phyloP scores from a whole-genome alignment of 2,888 invertebrate species.

The Heliconius charithonia region DNA sequence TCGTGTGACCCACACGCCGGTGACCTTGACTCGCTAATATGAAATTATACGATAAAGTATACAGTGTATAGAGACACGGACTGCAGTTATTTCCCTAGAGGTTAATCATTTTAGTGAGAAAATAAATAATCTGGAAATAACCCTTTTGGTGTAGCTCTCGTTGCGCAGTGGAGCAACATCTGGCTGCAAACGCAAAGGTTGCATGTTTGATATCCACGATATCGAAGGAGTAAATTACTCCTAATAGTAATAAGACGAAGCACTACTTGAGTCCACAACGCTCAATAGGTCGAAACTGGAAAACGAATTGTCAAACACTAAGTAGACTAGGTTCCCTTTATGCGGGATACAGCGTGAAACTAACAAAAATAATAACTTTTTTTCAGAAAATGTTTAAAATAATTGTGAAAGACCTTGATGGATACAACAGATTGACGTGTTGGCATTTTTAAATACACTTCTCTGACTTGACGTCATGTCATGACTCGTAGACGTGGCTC shows the following conservation, averaged over 20 bases:
- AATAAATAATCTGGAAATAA: background rate
- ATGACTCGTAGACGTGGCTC: background rate
- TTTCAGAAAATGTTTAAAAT: too few species aligned
- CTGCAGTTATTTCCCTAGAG: background rate
- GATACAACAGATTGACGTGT: background rate
- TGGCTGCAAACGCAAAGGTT: too few species aligned
- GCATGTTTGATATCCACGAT: too few species aligned
- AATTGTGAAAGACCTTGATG: background rate
- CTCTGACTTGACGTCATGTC: background rate
- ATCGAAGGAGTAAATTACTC: too few species aligned
- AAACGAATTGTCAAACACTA: too few species aligned
- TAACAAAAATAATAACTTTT: too few species aligned
- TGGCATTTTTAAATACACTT: background rate
- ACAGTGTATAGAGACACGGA: background rate
- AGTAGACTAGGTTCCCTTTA: too few species aligned
- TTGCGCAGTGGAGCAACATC: too few species aligned
- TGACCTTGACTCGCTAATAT: conserved; percentile 40
- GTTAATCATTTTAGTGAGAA: background rate
- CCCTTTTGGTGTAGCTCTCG: background rate
- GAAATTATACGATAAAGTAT: conserved; percentile 4
- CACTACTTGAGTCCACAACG: too few species aligned
- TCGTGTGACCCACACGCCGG: conserved; percentile 2
- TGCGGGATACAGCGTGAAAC: too few species aligned
- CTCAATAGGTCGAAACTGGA: too few species aligned
- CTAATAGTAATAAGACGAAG: too few species aligned